Base-by-base conservation (phyloP, 2,888 invertebrate species). In the Junonia oenone region DNA sequence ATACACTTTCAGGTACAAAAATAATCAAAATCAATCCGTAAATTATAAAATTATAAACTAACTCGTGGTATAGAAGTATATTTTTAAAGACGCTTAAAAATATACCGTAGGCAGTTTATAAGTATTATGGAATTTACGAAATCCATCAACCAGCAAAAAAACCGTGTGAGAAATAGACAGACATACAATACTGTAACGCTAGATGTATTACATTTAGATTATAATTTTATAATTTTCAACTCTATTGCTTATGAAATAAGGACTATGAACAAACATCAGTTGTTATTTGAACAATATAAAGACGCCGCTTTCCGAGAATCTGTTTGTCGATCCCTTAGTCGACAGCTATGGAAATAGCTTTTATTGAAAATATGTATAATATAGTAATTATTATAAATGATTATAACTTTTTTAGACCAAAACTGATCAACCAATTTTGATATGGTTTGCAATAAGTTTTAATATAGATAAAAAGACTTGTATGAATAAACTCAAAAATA, bases 111-210 rank as follows among this genome's bases (percentile, higher is more conserved):
- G 13, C 15, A n/a, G n/a, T n/a, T n/a, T n/a, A 29, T 40, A 40
- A 31, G n/a, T 33, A 45, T n/a, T n/a, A n/a, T 45, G 54, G 35
- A 51, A 55, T 43, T 38, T 19, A 40, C 27, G 13, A 51, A 50
- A 59, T 55, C 51, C 48, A 37, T 35, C 11, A 46, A 59, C 57
- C 56, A 61, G 59, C 59, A 56, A 50, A 56, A 61, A 51, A 37
- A 50, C 6, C 47, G 45, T 56, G 61, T 61, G 61, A 56, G 56
- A 61, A 61, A 50, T 26, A 50, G 35, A 48, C 48, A 17, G 58
- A 56, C 43, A 61, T 31, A 56, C 56, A 55, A 61, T 52, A 61
- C 61, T 56, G 56, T 48, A 51, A 31, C 45, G 51, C 55, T 57
- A 46, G 48, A 38, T 40, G 51, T 47, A 51, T 46, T 17, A 14